Conservation (phyloP, 2,113 vertebrate genomes). For the Tor tambroides region DNA sequence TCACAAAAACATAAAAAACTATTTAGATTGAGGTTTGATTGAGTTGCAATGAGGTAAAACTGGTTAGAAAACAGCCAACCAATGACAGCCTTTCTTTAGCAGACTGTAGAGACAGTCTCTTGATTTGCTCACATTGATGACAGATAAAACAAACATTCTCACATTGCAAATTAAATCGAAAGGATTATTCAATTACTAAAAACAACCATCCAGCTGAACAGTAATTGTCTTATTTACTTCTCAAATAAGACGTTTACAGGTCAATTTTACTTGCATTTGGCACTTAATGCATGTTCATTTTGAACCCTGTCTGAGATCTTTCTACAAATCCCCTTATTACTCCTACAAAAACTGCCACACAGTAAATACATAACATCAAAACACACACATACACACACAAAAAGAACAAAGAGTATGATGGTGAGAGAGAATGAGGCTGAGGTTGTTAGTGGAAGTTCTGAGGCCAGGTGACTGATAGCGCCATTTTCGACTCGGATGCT, state of each 20-base stretch:
- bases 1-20: not conserved
- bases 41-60: not conserved
- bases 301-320: not conserved
- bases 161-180: not conserved
- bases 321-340: slow-evolving; percentile 46
- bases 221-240: not conserved
- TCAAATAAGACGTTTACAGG: not conserved
- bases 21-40: not conserved
- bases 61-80: not conserved
- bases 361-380: slow-evolving; percentile 41
- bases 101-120: not conserved
- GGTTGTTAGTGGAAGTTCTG: slow-evolving; percentile 28
- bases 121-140: not conserved
- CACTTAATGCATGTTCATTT: not conserved
- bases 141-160: not conserved
- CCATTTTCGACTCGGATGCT: not conserved
- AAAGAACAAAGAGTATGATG: slow-evolving; percentile 29
- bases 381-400: not conserved
- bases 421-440: not conserved
- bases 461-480: slow-evolving; percentile 22
- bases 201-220: not conserved
- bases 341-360: slow-evolving; percentile 16
- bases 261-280: not conserved
- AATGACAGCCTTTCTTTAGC: not conserved
- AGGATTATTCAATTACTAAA: not conserved